Evolutionary conservation across 2,888 invertebrate species (phyloP).

Genomic region (Timema podura): DNA sequence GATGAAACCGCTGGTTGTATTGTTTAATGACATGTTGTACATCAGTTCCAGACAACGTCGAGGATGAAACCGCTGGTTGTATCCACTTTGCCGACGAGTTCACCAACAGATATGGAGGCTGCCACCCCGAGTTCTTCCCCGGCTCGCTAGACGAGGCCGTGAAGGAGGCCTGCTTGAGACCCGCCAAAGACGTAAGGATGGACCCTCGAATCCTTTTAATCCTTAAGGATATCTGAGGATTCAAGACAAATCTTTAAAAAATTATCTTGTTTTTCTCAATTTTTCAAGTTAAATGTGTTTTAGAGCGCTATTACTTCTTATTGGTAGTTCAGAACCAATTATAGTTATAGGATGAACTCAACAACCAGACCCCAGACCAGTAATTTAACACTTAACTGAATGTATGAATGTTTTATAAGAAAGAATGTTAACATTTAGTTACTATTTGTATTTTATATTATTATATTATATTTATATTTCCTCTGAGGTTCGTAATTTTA

Average conservation of each 20-base stretch:
- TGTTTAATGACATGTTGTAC: conserved; percentile 27
- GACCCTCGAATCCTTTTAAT: too few relatives aligned
- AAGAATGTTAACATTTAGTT: too few relatives aligned
- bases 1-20: not conserved
- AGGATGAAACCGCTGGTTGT: conserved; percentile 80
- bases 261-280: not conserved
- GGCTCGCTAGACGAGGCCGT: conserved; percentile 88
- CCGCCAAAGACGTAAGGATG: conserved; percentile 76
- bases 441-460: too few relatives aligned
- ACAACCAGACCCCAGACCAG: too few relatives aligned
- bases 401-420: too few relatives aligned
- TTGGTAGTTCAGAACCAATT: too few relatives aligned
- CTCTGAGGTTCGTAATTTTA: too few relatives aligned
- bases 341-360: too few relatives aligned
- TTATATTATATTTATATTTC: too few relatives aligned
- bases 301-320: too few relatives aligned
- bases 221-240: conserved; percentile 25
- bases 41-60: conserved; percentile 80
- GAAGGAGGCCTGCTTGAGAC: conserved; percentile 82
- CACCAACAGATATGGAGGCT: conserved; percentile 77
- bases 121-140: conserved; percentile 86
- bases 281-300: too few relatives aligned
- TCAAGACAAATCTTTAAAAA: conserved; percentile 18
- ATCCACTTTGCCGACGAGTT: conserved; percentile 85
- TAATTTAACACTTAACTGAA: too few relatives aligned